Evolutionary conservation across 1,140 invertebrate species (phyloP), one percentile per base, ranked within the genome.

Genomic region (Conus ventricosus): DNA sequence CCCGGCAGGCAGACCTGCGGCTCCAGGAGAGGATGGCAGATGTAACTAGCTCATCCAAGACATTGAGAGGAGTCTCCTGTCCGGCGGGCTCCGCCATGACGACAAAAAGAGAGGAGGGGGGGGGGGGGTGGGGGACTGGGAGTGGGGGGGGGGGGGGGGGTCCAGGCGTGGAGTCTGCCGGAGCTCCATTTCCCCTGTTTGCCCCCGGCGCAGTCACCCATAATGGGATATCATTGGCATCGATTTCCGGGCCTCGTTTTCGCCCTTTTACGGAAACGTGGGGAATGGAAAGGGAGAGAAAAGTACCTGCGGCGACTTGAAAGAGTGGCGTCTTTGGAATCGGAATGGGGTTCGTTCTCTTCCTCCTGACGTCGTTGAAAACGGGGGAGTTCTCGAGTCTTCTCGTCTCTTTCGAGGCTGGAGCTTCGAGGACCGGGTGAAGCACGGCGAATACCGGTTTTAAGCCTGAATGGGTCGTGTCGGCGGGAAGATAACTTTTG

Each of bases 181-280:
- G 39, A 39, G 39, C 39, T 39, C 39, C 39, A 39, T 39, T 54
- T 39, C 10, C 20, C 53, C 25, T 84, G 55, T 60, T 71, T 85
- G 60, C 84, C 84, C 60, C 60, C 17, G 84, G 60, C 67, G 39
- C 84, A 17, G 81, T 83, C 57, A 71, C 15, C 27, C 84, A 55
- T 71, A 85, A 67, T 67, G 67, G 27, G 84, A 54, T 15, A 85
- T 25, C 60, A 71, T 71, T 71, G 55, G 25, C 17, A 71, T 85
- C 67, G 60, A 83, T 83, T 83, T 83, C 81, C 81, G 81, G 53
- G 15, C 13, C 55, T 57, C 51, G 81, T 83, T 60, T 20, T 57
- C 54, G 20, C 53, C 54, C 53, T 51, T 55, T 83, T 20, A 17
- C 81, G 54, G 76, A 53, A 51, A 15, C 81, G 11, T n/a, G 39